Conservation (phyloP, 1,140 invertebrate genomes). For the Stegodyphus dumicola region DNA sequence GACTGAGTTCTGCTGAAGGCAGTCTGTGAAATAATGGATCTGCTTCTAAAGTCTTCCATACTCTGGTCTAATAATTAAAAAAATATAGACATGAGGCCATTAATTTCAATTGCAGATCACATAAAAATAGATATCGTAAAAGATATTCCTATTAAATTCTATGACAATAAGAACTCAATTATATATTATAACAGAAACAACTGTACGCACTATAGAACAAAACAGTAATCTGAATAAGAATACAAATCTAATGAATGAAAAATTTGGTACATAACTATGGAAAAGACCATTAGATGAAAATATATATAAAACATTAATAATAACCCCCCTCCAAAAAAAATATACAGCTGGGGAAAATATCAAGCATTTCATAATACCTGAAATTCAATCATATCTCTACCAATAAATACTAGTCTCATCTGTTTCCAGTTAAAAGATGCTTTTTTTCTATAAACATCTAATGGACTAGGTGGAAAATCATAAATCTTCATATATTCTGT, state of each 20-base stretch:
- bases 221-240: too few relatives aligned
- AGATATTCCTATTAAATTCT: background rate
- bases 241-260: too few relatives aligned
- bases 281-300: too few relatives aligned
- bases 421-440: slow-evolving; percentile 84
- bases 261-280: too few relatives aligned
- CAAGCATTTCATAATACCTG: slow-evolving; percentile 72
- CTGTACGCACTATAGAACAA: too few relatives aligned
- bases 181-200: too few relatives aligned
- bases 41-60: slow-evolving; percentile 84
- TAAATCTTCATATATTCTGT: slow-evolving; percentile 64
- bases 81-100: background rate
- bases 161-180: slow-evolving; percentile 37
- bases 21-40: slow-evolving; percentile 80
- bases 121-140: too few relatives aligned
- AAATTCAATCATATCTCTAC: slow-evolving; percentile 77
- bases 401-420: slow-evolving; percentile 79
- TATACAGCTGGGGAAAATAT: too few relatives aligned
- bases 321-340: too few relatives aligned
- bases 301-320: too few relatives aligned
- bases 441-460: slow-evolving; percentile 78
- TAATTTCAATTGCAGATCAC: too few relatives aligned
- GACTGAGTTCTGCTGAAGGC: slow-evolving; percentile 71
- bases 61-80: slow-evolving; percentile 75
- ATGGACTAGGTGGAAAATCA: slow-evolving; percentile 77